phyloP scores from a whole-genome alignment of 2,113 vertebrate species.

The Phaethon lepturus region DNA sequence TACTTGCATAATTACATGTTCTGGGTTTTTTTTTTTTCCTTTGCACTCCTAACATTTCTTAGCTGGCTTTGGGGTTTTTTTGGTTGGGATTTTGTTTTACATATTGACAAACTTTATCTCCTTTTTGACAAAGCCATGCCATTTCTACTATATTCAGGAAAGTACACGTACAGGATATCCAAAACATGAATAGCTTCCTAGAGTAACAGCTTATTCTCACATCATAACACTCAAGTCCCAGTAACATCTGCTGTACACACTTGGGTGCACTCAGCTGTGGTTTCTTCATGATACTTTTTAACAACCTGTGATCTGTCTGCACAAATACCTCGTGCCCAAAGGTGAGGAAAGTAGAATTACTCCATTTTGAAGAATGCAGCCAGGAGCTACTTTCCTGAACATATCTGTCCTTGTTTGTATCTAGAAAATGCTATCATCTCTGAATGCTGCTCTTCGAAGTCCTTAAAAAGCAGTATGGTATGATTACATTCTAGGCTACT shows the following conservation, averaged over 20 bases:
- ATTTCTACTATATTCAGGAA: background rate
- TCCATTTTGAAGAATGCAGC: background rate
- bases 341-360: background rate
- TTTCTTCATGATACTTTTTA: background rate
- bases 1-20: background rate
- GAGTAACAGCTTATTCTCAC: background rate
- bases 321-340: background rate
- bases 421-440: background rate
- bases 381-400: background rate
- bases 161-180: background rate
- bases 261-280: background rate
- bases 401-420: background rate
- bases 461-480: background rate
- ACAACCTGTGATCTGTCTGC: background rate
- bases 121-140: background rate
- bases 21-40: background rate
- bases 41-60: background rate
- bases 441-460: background rate
- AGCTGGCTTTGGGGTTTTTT: no score
- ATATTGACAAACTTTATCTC: background rate
- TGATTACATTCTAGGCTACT: background rate
- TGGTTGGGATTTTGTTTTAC: fast-evolving
- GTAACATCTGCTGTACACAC: background rate
- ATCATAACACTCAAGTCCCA: background rate
- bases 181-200: background rate